Evolutionary conservation across 2,797 vertebrate genomes (phyloP).

Genomic region (Spatula clypeata): DNA sequence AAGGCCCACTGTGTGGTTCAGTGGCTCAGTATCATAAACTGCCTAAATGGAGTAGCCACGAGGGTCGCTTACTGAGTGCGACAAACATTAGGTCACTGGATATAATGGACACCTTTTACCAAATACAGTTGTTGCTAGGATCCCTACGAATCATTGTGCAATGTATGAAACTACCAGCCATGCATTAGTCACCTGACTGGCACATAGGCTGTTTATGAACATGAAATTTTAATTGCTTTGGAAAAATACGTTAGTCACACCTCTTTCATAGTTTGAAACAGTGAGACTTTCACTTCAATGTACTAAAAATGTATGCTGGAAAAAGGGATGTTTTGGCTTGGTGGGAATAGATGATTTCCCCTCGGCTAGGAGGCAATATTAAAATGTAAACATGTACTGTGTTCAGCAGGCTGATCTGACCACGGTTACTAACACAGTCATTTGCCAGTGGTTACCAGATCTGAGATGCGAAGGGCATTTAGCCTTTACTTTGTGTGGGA

Average conservation of each 20-base stretch:
- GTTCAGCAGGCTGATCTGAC: not conserved
- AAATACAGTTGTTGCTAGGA: constrained; percentile 56
- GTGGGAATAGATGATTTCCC: not conserved
- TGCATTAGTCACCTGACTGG: constrained; percentile 1
- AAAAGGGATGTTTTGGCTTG: not conserved
- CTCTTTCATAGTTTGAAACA: not conserved
- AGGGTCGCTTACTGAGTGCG: not conserved
- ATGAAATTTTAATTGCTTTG: not conserved
- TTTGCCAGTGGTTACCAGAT: rapidly evolving
- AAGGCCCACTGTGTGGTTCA: not conserved
- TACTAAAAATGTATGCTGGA: not conserved
- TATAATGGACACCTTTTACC: constrained; percentile 53
- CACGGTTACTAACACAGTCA: rapidly evolving
- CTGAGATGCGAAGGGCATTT: not conserved
- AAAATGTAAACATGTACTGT: not conserved
- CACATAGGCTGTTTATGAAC: not conserved
- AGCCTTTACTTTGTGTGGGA: not conserved
- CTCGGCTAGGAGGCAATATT: not conserved
- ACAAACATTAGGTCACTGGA: constrained; percentile 9
- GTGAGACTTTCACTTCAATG: not conserved
- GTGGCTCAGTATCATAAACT: constrained; percentile 6
- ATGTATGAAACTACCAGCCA: constrained; percentile 3
- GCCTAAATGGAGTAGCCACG: not conserved
- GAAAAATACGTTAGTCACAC: not conserved
- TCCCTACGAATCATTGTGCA: constrained; percentile 14